phyloP scores from a whole-genome alignment of 2,888 invertebrate species.

The Corythucha ciliata region DNA sequence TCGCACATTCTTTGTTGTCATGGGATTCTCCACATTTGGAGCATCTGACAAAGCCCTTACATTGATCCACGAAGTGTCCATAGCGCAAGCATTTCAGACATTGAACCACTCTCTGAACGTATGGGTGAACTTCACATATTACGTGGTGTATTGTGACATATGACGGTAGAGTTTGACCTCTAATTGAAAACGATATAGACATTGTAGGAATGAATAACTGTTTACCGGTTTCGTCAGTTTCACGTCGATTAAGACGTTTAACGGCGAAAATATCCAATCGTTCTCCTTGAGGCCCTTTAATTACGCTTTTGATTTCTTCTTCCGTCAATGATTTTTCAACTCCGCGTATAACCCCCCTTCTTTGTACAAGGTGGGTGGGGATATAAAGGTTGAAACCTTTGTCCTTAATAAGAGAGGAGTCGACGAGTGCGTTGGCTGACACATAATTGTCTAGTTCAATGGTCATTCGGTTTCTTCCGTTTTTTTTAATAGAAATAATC shows the following conservation, averaged over 20 bases:
- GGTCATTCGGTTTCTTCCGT: neutral
- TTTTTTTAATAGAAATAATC: constrained; percentile 3
- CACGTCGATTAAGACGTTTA: neutral
- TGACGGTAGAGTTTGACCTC: no score
- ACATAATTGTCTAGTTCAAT: constrained; percentile 1
- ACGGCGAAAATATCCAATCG: neutral
- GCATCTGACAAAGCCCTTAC: no score
- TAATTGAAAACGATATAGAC: no score
- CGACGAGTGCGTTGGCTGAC: constrained; percentile 2
- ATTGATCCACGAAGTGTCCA: neutral
- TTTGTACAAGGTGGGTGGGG: neutral
- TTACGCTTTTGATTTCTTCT: neutral
- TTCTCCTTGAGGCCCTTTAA: neutral
- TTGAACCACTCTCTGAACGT: neutral
- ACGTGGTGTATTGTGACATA: neutral
- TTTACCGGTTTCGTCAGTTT: neutral
- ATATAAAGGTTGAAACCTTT: neutral
- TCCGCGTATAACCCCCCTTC: neutral
- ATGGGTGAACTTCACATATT: constrained; percentile 1
- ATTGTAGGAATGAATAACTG: no score
- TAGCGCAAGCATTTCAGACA: constrained; percentile 1
- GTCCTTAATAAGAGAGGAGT: neutral
- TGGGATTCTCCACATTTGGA: no score
- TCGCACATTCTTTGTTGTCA: no score
- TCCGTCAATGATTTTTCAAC: neutral